Evolutionary conservation across 2,113 vertebrate genomes (phyloP).

Genomic region (Gymnarchus niloticus): DNA sequence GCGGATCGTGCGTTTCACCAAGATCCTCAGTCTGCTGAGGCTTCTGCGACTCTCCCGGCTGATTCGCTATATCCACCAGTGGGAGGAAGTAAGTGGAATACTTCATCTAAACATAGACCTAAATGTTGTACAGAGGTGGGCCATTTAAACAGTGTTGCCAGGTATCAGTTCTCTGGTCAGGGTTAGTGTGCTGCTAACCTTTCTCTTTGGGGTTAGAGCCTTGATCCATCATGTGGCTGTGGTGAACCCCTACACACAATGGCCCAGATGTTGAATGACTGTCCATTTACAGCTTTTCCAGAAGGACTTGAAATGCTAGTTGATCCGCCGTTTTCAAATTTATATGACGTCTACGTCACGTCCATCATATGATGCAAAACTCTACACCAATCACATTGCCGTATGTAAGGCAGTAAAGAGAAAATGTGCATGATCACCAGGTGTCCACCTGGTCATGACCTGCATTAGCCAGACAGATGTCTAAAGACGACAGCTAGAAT

Average conservation of each 20-base stretch:
- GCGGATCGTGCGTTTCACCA: conserved; percentile 92
- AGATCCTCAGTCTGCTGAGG: conserved; percentile 87
- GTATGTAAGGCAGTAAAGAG: too few species aligned
- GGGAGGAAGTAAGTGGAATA: conserved; percentile 76
- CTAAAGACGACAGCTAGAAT: too few species aligned
- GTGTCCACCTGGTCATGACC: too few species aligned
- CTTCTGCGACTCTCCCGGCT: conserved; percentile 84
- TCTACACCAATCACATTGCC: neutral
- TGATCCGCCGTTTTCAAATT: too few species aligned
- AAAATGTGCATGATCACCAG: neutral
- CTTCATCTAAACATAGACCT: neutral
- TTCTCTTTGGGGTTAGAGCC: too few species aligned
- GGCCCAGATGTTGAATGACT: too few species aligned
- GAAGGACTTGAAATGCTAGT: too few species aligned
- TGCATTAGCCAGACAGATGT: neutral
- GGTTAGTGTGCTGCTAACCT: too few species aligned
- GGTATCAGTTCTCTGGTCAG: too few species aligned
- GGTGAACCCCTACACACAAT: too few species aligned
- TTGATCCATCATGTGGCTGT: neutral
- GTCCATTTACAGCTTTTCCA: too few species aligned
- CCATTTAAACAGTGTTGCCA: neutral
- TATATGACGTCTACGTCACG: too few species aligned
- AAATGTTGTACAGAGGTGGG: neutral
- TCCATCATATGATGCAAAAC: neutral
- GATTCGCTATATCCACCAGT: conserved; percentile 94